phyloP scores from a whole-genome alignment of 1,140 invertebrate genomes.

The Phocides pigmalion region DNA sequence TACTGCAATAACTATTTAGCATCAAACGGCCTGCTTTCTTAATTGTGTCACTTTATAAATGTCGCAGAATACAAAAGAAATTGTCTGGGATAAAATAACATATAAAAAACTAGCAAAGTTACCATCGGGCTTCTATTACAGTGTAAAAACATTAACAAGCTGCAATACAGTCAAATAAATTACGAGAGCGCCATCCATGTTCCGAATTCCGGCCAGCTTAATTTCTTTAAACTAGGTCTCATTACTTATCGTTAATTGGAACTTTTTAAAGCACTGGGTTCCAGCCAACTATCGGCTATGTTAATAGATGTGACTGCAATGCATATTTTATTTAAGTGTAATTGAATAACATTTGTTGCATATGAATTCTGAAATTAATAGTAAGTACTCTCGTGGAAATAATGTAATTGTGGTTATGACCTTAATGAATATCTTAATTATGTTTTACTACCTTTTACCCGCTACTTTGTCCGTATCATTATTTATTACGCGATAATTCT shows the following conservation, averaged over 20 bases:
- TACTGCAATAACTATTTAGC: too few species aligned
- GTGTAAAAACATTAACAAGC: slow-evolving; percentile 1
- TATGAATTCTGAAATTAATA: too few species aligned
- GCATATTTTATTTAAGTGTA: slow-evolving; percentile 16
- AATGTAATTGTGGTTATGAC: too few species aligned
- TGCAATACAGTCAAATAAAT: slow-evolving; percentile 14
- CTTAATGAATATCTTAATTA: too few species aligned
- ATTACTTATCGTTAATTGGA: slow-evolving; percentile 33
- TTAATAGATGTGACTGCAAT: slow-evolving; percentile 14
- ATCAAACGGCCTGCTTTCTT: too few species aligned
- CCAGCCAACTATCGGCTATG: slow-evolving; percentile 24
- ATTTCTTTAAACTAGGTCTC: slow-evolving; percentile 33
- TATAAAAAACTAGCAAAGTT: not conserved
- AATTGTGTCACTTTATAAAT: too few species aligned
- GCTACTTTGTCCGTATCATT: too few species aligned
- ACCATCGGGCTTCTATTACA: not conserved
- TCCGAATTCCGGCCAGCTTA: slow-evolving; percentile 21
- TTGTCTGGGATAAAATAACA: too few species aligned
- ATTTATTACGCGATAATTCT: too few species aligned
- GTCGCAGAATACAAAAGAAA: too few species aligned
- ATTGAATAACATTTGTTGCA: not conserved
- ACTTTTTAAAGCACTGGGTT: slow-evolving; percentile 25
- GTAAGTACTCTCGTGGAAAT: too few species aligned
- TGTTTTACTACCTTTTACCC: too few species aligned
- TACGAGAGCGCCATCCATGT: slow-evolving; percentile 14